phyloP scores from a whole-genome alignment of 2,113 vertebrate species.

The Cyphomyrus plagiostoma region DNA sequence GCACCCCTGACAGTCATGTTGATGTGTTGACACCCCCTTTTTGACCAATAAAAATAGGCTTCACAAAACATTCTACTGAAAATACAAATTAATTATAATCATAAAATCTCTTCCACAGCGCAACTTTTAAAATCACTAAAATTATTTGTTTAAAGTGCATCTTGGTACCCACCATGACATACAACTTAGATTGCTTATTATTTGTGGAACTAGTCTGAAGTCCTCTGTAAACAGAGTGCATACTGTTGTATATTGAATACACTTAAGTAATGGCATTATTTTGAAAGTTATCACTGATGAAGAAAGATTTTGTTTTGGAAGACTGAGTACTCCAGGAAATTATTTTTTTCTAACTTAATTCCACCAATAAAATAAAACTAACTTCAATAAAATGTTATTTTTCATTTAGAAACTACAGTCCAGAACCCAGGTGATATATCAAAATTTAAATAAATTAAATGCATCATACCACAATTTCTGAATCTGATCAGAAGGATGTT shows the following conservation, averaged over 20 bases:
- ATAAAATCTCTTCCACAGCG: neutral
- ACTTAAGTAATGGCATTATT: neutral
- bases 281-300: neutral
- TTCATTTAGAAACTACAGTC: neutral
- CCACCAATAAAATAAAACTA: neutral
- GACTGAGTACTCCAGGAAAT: neutral
- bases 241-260: neutral
- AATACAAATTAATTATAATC: neutral
- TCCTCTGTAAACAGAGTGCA: neutral
- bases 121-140: neutral
- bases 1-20: neutral
- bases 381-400: neutral
- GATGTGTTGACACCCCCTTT: neutral
- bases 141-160: neutral
- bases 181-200: neutral
- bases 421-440: neutral
- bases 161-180: neutral
- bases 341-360: neutral
- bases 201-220: neutral
- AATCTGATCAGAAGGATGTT: neutral
- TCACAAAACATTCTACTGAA: neutral
- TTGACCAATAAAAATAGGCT: neutral
- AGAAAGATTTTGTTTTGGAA: neutral
- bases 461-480: neutral
- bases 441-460: neutral